Conservation (phyloP, 2,888 invertebrate genomes). For the Tipula helvola region DNA sequence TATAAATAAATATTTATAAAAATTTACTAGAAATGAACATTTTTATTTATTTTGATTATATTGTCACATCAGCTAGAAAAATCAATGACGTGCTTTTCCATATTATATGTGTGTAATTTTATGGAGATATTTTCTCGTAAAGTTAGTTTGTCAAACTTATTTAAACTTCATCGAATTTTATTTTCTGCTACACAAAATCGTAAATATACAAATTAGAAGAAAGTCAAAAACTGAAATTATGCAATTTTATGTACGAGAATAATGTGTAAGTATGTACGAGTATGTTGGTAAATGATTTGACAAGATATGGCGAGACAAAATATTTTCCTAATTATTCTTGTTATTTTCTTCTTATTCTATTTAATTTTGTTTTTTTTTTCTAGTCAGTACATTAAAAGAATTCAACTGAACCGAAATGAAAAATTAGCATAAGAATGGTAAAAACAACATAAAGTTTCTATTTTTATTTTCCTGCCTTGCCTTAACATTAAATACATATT, state of each 20-base stretch:
- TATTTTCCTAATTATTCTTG: background rate
- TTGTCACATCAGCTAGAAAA: background rate
- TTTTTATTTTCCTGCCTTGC: background rate
- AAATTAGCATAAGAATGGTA: background rate
- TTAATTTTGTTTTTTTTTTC: background rate
- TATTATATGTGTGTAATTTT: background rate
- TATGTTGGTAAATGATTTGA: background rate
- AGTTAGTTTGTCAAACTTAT: background rate
- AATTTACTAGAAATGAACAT: background rate
- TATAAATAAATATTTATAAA: background rate
- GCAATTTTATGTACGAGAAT: background rate
- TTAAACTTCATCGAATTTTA: no score
- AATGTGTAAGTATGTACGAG: background rate
- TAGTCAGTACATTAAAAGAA: background rate
- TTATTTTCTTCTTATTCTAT: background rate
- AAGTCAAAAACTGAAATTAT: background rate
- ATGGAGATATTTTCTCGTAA: background rate
- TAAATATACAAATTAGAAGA: background rate
- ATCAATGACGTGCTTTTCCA: background rate
- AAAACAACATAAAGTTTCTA: background rate
- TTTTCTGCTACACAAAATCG: background rate
- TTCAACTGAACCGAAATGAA: background rate
- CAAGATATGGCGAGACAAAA: no score
- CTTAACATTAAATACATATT: background rate
- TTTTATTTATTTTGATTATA: background rate